Base-by-base conservation (phyloP, 1,140 invertebrate genomes). In the Thaumetopoea pityocampa region DNA sequence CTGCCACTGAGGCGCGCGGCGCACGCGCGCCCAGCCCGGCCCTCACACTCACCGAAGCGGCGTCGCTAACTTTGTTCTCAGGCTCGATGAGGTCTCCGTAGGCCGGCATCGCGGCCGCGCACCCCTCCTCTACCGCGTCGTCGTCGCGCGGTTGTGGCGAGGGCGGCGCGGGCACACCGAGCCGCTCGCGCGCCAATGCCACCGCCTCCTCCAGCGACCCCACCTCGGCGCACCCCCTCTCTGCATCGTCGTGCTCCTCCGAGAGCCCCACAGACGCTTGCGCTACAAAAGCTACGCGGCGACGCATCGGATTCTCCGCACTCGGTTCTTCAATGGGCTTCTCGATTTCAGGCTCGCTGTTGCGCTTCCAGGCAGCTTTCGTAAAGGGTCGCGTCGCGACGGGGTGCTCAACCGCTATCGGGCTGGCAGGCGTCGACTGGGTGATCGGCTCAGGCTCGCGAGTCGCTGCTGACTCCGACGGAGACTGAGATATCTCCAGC, bases 21-120 rank as follows among this genome's bases (percentile, higher is more conserved):
- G 45, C 53, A 51, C 56, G 23, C 45, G 47, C 56, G 27, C 26
- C 26, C n/a, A n/a, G 14, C 34, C 33, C 36, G 23, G 28, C 18
- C 20, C 26, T 7, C 23, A 47, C 54, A 67, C 70, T 78, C 71
- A 80, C 74, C 78, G 66, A 51, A 30, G 60, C 64, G 37, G 55
- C 54, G 43, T 49, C 64, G 43, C 41, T 62, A 23, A 63, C 55
- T 47, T 62, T 66, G 51, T 38, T 36, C 41, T 77, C 70, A 35
- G 72, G 61, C 59, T 81, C 79, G 60, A 84, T 69, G 48, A 85
- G 72, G 66, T 84, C 80, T 51, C 83, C 83, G 64, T 81, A 83
- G 12, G 83, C 76, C 50, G 79, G 76, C 81, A 85, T 80, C 40
- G 66, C 62, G 65, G 70, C 78, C 57, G 62, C 50, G 59, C 58